phyloP scores from a whole-genome alignment of 2,797 vertebrate genomes.

The Cyprinella venusta region DNA sequence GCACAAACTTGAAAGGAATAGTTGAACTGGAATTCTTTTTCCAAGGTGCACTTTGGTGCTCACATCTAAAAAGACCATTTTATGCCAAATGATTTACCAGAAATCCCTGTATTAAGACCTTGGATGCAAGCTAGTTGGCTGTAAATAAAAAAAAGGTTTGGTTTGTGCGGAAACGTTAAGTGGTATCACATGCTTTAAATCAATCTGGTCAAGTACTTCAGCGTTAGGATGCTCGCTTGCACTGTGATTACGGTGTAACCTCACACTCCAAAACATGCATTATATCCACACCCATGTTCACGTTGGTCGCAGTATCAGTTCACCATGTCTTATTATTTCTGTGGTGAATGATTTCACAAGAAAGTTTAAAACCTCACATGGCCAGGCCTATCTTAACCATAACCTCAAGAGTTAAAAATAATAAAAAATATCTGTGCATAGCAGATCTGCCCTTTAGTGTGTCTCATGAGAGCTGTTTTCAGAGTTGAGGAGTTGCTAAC shows the following conservation, averaged over 20 bases:
- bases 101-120: slow-evolving; percentile 26
- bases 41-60: slow-evolving; percentile 26
- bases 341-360: slow-evolving; percentile 24
- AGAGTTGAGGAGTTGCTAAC: neutral
- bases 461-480: neutral
- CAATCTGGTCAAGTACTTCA: slow-evolving; percentile 13
- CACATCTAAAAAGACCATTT: slow-evolving; percentile 11
- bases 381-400: slow-evolving; percentile 11
- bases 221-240: neutral
- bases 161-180: slow-evolving; percentile 21
- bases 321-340: slow-evolving; percentile 25
- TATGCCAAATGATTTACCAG: slow-evolving; percentile 40
- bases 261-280: neutral
- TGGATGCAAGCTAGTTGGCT: slow-evolving; percentile 16
- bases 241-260: slow-evolving; percentile 27
- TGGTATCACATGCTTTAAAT: slow-evolving; percentile 35
- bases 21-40: neutral
- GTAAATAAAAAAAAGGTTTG: slow-evolving; percentile 14
- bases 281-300: slow-evolving; percentile 15
- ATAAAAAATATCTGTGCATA: slow-evolving; percentile 11
- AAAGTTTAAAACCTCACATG: slow-evolving; percentile 17
- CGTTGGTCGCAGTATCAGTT: slow-evolving; percentile 23
- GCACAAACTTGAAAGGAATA: neutral
- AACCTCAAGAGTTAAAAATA: slow-evolving; percentile 27
- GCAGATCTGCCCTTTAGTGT: neutral